Percentiles rank a stretch among this genome's conserved stretches.
Evolutionary conservation across 2,888 invertebrate genomes (phyloP).

Genomic region (Hemithea aestivaria): DNA sequence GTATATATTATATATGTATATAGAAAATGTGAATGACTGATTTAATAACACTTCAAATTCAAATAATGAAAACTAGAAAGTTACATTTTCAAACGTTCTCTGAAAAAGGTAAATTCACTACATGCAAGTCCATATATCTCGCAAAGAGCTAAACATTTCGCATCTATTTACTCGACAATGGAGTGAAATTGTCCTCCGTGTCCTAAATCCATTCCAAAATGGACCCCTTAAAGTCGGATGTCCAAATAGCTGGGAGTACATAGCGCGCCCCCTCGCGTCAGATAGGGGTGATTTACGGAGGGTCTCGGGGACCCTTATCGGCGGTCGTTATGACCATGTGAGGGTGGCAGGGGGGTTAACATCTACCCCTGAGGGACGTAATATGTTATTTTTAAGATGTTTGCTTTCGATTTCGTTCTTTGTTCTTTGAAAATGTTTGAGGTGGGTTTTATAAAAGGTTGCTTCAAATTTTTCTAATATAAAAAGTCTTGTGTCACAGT

Average conservation of each 20-base stretch:
- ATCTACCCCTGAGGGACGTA: constrained; percentile 67
- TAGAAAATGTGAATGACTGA: no score
- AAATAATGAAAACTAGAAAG: no score
- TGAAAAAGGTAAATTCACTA: no score
- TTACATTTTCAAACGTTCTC: no score
- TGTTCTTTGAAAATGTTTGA: constrained; percentile 19
- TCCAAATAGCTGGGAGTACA: constrained; percentile 49
- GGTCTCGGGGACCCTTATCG: constrained; percentile 75
- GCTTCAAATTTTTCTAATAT: no score
- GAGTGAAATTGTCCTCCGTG: constrained; percentile 6
- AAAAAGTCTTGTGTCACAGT: no score
- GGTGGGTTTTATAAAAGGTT: no score
- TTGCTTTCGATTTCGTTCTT: constrained; percentile 54
- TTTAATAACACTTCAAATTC: no score
- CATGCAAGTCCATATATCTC: no score
- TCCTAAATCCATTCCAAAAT: constrained; percentile 17
- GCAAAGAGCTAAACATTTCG: no score
- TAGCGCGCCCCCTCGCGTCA: constrained; percentile 56
- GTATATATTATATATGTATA: no score
- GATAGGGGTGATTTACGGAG: constrained; percentile 75
- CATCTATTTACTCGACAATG: constrained; percentile 5
- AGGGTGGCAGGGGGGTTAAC: constrained; percentile 61
- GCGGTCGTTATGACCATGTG: constrained; percentile 78
- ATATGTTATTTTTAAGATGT: constrained; percentile 69
- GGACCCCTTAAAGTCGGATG: constrained; percentile 39